Evolutionary conservation across 2,888 invertebrate genomes (phyloP).

Genomic region (Ischnura elegans): DNA sequence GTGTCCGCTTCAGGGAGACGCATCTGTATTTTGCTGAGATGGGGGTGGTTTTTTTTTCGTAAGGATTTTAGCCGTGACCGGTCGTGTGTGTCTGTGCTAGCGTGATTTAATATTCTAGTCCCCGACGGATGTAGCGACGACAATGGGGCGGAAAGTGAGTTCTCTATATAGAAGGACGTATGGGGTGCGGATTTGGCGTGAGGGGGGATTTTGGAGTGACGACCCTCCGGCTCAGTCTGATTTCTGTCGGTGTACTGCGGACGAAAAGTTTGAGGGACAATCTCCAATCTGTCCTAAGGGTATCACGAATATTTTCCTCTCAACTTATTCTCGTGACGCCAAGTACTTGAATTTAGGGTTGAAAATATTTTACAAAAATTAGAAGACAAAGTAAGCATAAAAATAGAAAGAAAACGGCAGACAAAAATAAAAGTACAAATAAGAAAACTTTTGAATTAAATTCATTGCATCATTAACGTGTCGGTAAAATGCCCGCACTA

Average conservation of each 20-base stretch:
- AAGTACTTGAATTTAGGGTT: no score
- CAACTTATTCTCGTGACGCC: no score
- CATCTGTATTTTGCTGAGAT: slow-evolving; percentile 39
- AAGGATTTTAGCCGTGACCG: background rate
- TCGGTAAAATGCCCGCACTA: no score
- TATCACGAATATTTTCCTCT: no score
- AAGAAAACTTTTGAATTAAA: no score
- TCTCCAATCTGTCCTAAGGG: no score
- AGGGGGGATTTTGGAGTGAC: background rate
- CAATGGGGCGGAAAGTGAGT: background rate
- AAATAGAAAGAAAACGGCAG: no score
- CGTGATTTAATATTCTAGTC: slow-evolving; percentile 55
- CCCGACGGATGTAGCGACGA: background rate
- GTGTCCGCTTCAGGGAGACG: slow-evolving; percentile 39
- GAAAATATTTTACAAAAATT: no score
- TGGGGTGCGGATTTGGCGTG: background rate
- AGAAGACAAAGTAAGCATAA: no score
- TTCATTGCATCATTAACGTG: no score
- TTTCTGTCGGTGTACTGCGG: background rate
- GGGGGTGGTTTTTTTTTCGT: background rate
- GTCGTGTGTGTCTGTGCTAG: background rate
- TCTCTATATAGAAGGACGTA: background rate
- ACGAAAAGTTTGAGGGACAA: background rate
- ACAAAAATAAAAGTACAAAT: no score
- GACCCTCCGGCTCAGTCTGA: no score